Evolutionary conservation across 2,888 invertebrate genomes (phyloP).

Genomic region (Carpatolechia fugitivella): DNA sequence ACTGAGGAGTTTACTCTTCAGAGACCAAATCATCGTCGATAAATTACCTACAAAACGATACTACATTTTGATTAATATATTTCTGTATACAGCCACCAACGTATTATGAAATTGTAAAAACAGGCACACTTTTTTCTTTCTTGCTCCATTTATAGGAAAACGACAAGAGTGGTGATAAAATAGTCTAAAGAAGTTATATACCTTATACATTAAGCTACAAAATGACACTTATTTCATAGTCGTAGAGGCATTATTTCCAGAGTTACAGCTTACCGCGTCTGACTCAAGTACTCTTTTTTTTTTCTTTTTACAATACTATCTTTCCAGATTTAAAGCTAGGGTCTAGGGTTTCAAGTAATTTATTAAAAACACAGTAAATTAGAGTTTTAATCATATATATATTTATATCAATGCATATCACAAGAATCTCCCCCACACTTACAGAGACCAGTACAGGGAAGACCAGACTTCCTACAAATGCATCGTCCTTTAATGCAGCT

Average conservation of each 20-base stretch:
- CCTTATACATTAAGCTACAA: no score
- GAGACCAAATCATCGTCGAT: constrained; percentile 11
- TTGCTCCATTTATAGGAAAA: neutral
- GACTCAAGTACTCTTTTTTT: constrained; percentile 20
- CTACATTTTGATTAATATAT: neutral
- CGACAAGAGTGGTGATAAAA: no score
- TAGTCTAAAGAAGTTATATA: no score
- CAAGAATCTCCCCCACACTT: constrained; percentile 15
- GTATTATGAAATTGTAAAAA: constrained; percentile 8
- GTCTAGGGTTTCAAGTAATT: constrained; percentile 12
- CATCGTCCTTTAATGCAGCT: no score
- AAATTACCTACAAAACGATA: no score
- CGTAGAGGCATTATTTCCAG: no score
- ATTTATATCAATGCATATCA: constrained; percentile 2
- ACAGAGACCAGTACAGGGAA: no score
- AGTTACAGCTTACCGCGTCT: constrained; percentile 4
- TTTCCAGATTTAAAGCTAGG: no score
- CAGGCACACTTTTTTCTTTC: neutral
- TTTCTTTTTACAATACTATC: constrained; percentile 16
- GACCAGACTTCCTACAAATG: constrained; percentile 11
- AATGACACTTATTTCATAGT: no score
- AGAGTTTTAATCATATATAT: neutral
- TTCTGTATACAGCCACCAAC: constrained; percentile 17
- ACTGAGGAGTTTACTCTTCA: constrained; percentile 23
- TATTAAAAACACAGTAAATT: constrained; percentile 11